These are phyloP conservation scores for Cryptotis parvus DNA, from an alignment of 2,113 vertebrate species.

Conservation along the genomic window DNA sequence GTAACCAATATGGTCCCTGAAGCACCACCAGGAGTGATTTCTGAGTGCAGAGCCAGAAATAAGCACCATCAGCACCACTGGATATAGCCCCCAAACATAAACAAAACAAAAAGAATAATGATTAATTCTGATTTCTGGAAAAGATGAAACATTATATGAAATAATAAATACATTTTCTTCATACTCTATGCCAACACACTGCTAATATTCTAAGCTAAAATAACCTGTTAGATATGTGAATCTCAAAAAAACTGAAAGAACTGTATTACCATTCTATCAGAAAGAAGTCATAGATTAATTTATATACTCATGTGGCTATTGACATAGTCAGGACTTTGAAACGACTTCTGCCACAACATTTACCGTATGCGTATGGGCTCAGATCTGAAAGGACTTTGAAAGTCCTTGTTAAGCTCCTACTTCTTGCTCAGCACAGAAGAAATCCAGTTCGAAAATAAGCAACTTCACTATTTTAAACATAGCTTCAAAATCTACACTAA, in stretches of 20 bases:
- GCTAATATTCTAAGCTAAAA: not conserved
- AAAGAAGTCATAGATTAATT: slow-evolving; percentile 43
- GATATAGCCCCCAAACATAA: too few relatives aligned
- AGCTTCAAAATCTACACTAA: slow-evolving; percentile 51
- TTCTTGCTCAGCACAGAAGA: slow-evolving; percentile 38
- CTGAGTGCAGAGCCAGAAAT: too few relatives aligned
- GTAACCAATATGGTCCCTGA: too few relatives aligned
- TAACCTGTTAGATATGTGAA: slow-evolving; percentile 9
- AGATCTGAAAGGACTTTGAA: slow-evolving; percentile 45
- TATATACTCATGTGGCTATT: not conserved
- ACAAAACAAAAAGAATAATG: not conserved
- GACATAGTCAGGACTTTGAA: slow-evolving; percentile 14
- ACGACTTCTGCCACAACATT: slow-evolving; percentile 5
- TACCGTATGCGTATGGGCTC: slow-evolving; percentile 11
- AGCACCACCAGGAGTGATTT: too few relatives aligned
- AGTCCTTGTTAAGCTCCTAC: slow-evolving; percentile 44
- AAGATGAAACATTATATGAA: slow-evolving; percentile 27
- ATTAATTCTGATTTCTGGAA: not conserved
- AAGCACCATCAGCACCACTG: too few relatives aligned
- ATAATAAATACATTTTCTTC: not conserved
- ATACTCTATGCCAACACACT: not conserved
- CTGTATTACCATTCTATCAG: not conserved
- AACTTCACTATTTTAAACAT: slow-evolving; percentile 48
- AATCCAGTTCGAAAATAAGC: slow-evolving; percentile 52
- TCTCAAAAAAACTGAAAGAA: slow-evolving; percentile 50